A percentile compares a stretch with the other conserved stretches of the same genome.
Evolutionary conservation across 1,140 invertebrate genomes (phyloP).

Genomic region (Zaprionus ornatus): DNA sequence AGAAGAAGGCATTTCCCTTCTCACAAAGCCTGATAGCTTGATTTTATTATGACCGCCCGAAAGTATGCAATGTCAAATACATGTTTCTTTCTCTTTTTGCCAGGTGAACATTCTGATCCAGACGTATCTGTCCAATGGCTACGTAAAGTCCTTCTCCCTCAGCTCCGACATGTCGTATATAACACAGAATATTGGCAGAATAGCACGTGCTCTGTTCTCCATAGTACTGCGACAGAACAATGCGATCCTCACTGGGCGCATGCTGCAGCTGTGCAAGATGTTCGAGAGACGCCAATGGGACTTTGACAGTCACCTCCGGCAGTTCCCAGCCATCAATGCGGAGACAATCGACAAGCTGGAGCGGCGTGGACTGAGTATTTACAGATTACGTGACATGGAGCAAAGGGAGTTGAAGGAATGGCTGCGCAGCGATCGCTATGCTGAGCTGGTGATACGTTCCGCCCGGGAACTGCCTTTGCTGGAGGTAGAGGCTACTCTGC

Average conservation of each 20-base stretch:
- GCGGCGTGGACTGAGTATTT: constrained; percentile 88
- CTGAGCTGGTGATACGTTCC: constrained; percentile 91
- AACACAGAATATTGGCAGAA: constrained; percentile 95
- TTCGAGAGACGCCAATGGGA: constrained; percentile 95
- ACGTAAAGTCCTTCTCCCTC: constrained; percentile 94
- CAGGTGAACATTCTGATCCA: constrained; percentile 95
- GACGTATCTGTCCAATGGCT: constrained; percentile 92
- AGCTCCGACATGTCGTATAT: constrained; percentile 97
- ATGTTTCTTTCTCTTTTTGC: not conserved
- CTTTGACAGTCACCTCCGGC: constrained; percentile 92
- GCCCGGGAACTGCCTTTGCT: constrained; percentile 94
- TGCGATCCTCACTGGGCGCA: constrained; percentile 92
- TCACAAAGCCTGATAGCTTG: no score
- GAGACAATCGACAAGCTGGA: constrained; percentile 95
- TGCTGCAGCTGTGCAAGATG: constrained; percentile 94
- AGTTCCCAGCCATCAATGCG: constrained; percentile 91
- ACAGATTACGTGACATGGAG: constrained; percentile 93
- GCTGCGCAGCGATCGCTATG: constrained; percentile 91
- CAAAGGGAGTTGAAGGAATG: constrained; percentile 92
- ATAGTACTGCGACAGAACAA: constrained; percentile 95
- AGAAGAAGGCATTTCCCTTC: no score
- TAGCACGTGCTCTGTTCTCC: constrained; percentile 96
- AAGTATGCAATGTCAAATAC: not conserved
- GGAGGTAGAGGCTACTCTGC: constrained; percentile 92
- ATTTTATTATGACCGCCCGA: no score